A percentile compares a stretch with the other conserved stretches of the same genome.
These are phyloP conservation scores for Drosophila kanapiae DNA, from an alignment of 1,140 invertebrate genomes.

Conservation along the genomic window DNA sequence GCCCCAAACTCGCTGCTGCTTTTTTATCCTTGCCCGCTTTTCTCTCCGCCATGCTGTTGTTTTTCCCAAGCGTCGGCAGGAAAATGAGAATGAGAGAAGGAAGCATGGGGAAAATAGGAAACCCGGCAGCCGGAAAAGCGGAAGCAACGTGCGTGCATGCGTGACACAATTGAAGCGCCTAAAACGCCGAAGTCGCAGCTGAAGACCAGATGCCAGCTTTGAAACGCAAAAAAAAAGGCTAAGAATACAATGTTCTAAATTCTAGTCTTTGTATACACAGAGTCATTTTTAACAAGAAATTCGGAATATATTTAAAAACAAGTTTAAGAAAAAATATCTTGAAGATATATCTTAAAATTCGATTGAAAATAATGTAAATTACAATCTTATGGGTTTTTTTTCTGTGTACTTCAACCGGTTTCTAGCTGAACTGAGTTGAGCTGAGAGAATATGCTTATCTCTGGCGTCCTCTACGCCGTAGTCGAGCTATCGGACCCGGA, in stretches of 20 bases:
- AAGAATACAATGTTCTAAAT: background rate
- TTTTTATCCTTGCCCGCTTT: conserved; percentile 15
- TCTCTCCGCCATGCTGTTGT: conserved; percentile 38
- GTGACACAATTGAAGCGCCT: conserved; percentile 83
- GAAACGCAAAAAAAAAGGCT: background rate
- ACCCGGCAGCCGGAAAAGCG: conserved; percentile 82
- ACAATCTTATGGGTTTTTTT: background rate
- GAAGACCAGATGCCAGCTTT: conserved; percentile 19
- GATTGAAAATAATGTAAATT: background rate
- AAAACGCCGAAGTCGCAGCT: conserved; percentile 51
- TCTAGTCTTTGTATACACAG: background rate
- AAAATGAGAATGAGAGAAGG: conserved; percentile 40
- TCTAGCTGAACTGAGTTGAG: conserved; percentile 15
- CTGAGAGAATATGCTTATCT: conserved; percentile 59
- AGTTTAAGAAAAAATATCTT: background rate
- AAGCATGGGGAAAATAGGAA: conserved; percentile 73
- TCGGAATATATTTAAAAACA: background rate
- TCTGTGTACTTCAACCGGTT: conserved; percentile 9
- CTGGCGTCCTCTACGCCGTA: conserved; percentile 22
- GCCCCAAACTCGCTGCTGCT: conserved; percentile 10
- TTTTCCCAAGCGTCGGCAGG: conserved; percentile 43
- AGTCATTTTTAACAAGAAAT: background rate
- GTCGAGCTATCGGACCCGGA: conserved; percentile 65
- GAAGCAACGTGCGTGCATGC: conserved; percentile 82
- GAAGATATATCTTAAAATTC: background rate